Evolutionary conservation across 2,797 vertebrate genomes (phyloP).

Genomic region (Manis javanica): DNA sequence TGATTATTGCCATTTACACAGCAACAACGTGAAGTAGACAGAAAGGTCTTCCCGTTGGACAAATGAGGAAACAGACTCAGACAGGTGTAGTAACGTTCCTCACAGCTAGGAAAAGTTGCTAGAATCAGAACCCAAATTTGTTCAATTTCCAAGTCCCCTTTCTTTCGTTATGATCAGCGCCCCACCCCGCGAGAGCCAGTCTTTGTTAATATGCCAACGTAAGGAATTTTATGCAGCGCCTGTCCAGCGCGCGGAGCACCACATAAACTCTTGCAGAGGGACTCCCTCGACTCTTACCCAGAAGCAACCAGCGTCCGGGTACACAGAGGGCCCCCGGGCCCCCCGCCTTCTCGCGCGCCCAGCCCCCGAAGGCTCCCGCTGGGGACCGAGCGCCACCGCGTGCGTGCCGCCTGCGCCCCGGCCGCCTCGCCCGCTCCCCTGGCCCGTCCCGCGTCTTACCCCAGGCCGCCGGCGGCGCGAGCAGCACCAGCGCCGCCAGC

Average conservation of each 20-base stretch:
- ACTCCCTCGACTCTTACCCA: not conserved
- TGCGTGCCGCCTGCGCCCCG: not conserved
- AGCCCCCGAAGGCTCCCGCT: not conserved
- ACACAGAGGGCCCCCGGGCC: rapidly evolving
- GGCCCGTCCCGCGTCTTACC: slow-evolving; percentile 16
- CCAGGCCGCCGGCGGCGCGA: not conserved
- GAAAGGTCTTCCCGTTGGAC: not conserved
- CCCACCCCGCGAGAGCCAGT: not conserved
- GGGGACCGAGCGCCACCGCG: not conserved
- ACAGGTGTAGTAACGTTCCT: not conserved
- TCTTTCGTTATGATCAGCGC: not conserved
- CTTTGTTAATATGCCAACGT: not conserved
- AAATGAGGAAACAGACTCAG: not conserved
- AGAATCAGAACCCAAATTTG: not conserved
- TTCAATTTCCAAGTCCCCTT: not conserved
- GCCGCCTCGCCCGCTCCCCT: not conserved
- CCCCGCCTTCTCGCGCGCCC: not conserved
- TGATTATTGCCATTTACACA: not conserved
- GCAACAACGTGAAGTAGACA: not conserved
- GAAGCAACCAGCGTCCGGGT: not conserved
- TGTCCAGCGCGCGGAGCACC: rapidly evolving
- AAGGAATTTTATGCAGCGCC: rapidly evolving
- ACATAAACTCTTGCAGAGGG: rapidly evolving
- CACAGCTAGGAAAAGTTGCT: not conserved
- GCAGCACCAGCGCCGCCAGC: not conserved